Percentiles rank a stretch among this genome's conserved stretches.
These are phyloP conservation scores for Macrostomum lignano DNA, from an alignment of 1,140 invertebrate genomes.

Conservation along the genomic window DNA sequence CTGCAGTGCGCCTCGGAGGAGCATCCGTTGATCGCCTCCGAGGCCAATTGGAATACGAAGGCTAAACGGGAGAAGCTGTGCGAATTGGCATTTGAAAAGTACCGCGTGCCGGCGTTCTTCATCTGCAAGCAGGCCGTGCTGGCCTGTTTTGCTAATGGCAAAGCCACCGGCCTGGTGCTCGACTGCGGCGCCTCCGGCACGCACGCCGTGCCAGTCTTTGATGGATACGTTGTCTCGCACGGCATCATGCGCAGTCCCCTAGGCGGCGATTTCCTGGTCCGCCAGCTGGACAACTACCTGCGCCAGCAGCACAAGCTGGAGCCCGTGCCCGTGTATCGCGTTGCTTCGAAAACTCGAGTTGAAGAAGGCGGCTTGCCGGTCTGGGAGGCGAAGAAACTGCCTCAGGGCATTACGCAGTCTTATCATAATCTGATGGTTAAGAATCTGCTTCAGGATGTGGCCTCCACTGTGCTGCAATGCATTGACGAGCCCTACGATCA, in stretches of 20 bases:
- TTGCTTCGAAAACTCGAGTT: conserved; percentile 35
- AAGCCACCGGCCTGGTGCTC: conserved; percentile 59
- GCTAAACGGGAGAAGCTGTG: conserved; percentile 59
- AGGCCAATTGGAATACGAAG: conserved; percentile 62
- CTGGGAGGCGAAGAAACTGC: conserved; percentile 44
- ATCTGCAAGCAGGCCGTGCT: conserved; percentile 72
- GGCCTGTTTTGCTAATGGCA: conserved; percentile 50
- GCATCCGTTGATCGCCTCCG: conserved; percentile 70
- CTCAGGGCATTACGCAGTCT: conserved; percentile 51
- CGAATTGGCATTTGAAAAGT: conserved; percentile 81
- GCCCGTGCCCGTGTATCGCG: conserved; percentile 52
- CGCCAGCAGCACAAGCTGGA: conserved; percentile 51
- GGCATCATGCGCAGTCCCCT: conserved; percentile 59
- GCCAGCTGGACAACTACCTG: conserved; percentile 3
- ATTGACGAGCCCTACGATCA: conserved; percentile 20
- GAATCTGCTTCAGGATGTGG: conserved; percentile 29
- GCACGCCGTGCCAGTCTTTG: conserved; percentile 67
- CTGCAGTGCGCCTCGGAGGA: conserved; percentile 49
- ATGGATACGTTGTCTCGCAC: conserved; percentile 65
- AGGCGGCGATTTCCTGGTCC: conserved; percentile 52
- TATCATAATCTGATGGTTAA: conserved; percentile 70
- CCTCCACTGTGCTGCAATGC: conserved; percentile 32
- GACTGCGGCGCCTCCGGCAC: conserved; percentile 71
- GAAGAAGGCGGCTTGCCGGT: conserved; percentile 21
- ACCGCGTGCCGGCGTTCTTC: conserved; percentile 70